A percentile compares a stretch with the other conserved stretches of the same genome.
Evolutionary conservation across 2,888 invertebrate species (phyloP).

Genomic region (Parnassius apollo): DNA sequence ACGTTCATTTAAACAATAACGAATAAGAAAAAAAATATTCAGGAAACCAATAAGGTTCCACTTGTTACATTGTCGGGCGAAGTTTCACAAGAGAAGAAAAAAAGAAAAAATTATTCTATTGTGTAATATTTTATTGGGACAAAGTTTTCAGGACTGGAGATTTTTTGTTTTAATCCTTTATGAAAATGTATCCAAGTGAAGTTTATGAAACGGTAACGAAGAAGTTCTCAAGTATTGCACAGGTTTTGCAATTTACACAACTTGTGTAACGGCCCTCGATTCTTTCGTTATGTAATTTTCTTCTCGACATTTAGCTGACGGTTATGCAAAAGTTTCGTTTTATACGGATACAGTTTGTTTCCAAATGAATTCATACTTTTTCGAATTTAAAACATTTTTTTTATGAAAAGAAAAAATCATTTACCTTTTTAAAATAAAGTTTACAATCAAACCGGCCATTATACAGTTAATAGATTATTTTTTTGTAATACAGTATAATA

Average conservation of each 20-base stretch:
- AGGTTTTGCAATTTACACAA: constrained; percentile 13
- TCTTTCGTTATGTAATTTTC: constrained; percentile 15
- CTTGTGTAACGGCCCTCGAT: constrained; percentile 4
- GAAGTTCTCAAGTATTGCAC: constrained; percentile 7
- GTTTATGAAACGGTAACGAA: not conserved
- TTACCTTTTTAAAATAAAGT: too few species aligned
- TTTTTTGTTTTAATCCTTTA: constrained; percentile 3
- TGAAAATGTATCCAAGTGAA: constrained; percentile 8
- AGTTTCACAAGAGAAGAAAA: constrained; percentile 10
- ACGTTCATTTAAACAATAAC: too few species aligned
- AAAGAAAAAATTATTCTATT: not conserved
- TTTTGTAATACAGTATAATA: too few species aligned
- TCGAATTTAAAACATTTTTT: too few species aligned
- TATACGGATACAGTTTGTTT: constrained; percentile 8
- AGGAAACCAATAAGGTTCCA: not conserved
- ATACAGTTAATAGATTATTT: too few species aligned
- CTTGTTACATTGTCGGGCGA: not conserved
- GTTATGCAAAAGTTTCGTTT: constrained; percentile 14
- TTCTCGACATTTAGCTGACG: not conserved
- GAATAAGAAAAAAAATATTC: not conserved
- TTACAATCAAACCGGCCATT: too few species aligned
- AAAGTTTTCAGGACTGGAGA: not conserved
- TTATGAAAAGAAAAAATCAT: too few species aligned
- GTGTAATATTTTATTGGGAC: constrained; percentile 9
- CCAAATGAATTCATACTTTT: too few species aligned